Conservation (phyloP, 2,797 vertebrate genomes). For the Gadopsis marmoratus region DNA sequence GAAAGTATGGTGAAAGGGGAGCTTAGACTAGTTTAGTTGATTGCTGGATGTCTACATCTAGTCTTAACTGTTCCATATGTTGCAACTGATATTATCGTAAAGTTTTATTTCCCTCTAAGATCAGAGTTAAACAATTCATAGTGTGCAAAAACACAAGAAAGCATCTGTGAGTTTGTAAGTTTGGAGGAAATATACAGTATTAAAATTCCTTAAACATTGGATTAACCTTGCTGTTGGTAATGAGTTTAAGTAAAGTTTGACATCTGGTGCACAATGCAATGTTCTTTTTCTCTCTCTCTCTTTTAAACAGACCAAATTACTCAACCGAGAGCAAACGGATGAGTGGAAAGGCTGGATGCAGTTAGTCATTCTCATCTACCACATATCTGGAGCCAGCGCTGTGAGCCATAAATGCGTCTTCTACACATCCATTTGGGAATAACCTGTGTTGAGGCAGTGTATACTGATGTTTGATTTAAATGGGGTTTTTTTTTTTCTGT, state of each 20-base stretch:
- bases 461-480: neutral
- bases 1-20: neutral
- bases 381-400: slow-evolving; percentile 97
- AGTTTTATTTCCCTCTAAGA: neutral
- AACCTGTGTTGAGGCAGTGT: neutral
- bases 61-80: too few relatives aligned
- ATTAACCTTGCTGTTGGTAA: neutral
- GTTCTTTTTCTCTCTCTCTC: neutral
- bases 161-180: neutral
- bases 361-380: slow-evolving; percentile 98
- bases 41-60: too few relatives aligned
- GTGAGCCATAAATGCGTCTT: slow-evolving; percentile 83
- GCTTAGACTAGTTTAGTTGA: too few relatives aligned
- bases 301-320: slow-evolving; percentile 89
- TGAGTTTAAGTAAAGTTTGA: neutral
- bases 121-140: neutral
- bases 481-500: neutral
- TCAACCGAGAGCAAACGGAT: slow-evolving; percentile 98
- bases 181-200: neutral
- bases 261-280: neutral
- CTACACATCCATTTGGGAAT: neutral
- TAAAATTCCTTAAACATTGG: neutral
- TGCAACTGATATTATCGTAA: too few relatives aligned
- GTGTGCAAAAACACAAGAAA: neutral
- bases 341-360: slow-evolving; percentile 99